These are phyloP conservation scores for Plecturocebus donacophilus DNA, from an alignment of 2,113 vertebrate species.

Conservation along the genomic window DNA sequence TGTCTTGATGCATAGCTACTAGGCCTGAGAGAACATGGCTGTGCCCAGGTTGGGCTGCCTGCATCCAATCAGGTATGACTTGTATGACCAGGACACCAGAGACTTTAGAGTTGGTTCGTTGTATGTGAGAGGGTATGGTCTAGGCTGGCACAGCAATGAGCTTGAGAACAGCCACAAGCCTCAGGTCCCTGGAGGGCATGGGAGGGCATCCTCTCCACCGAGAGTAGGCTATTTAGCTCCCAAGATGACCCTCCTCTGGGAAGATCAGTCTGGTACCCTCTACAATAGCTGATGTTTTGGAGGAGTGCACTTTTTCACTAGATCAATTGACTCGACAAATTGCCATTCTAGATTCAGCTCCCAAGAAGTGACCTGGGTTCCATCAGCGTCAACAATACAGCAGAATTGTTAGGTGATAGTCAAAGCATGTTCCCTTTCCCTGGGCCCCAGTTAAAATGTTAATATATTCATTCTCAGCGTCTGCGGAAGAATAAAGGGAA, in stretches of 20 bases:
- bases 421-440: neutral
- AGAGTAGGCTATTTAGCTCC: neutral
- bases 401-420: neutral
- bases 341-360: neutral
- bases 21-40: neutral
- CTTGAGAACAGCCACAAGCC: neutral
- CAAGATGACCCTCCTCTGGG: neutral
- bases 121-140: neutral
- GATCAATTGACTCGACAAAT: neutral
- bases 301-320: no score
- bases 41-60: neutral
- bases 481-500: neutral
- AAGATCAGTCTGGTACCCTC: neutral
- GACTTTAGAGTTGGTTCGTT: neutral
- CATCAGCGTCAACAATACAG: accelerated
- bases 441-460: neutral
- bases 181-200: neutral
- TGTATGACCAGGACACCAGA: neutral
- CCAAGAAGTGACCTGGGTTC: neutral
- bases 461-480: neutral
- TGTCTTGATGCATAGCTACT: accelerated
- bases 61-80: neutral
- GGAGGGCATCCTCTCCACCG: neutral
- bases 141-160: no score
- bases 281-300: no score